Conservation (phyloP, 37 sponge, comb jelly and placozoan genomes). For the Ianthella basta region DNA sequence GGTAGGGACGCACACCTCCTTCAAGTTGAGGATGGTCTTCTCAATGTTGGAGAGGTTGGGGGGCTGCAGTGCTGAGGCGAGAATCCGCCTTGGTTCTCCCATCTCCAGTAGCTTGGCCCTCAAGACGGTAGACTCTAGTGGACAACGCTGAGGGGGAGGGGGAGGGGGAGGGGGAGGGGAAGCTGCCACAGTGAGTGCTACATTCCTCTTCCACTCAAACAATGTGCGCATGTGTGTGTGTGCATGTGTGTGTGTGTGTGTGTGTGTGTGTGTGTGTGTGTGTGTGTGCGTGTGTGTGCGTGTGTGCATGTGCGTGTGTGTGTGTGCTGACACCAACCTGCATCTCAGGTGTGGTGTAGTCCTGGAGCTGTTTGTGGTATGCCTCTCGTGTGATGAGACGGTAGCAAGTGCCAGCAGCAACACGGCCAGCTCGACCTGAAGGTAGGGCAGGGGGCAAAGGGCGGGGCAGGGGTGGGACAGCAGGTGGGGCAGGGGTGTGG, state of each 20-base stretch:
- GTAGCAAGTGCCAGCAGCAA: slow-evolving; percentile 83
- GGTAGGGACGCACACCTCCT: no score
- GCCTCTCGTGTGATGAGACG: slow-evolving; percentile 76
- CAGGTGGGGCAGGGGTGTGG: no score
- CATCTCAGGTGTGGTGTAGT: slow-evolving; percentile 88
- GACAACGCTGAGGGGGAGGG: slow-evolving; percentile 57
- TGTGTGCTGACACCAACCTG: no score
- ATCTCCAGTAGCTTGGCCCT: slow-evolving; percentile 84
- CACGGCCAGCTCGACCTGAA: slow-evolving; percentile 88
- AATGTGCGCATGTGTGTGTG: background rate
- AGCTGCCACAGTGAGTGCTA: background rate
- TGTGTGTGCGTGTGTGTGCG: slow-evolving; percentile 4
- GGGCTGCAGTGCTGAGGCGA: slow-evolving; percentile 83
- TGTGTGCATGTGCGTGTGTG: slow-evolving; percentile 5
- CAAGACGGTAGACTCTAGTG: slow-evolving; percentile 81
- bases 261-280: background rate
- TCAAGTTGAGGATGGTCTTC: slow-evolving; percentile 80
- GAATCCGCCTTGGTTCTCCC: slow-evolving; percentile 83
- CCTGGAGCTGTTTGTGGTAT: slow-evolving; percentile 34
- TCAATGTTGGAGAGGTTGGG: slow-evolving; percentile 80
- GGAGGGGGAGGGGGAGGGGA: background rate
- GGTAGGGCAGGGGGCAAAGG: no score
- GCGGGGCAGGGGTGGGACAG: no score
- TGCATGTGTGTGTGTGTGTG: background rate
- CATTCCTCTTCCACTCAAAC: background rate